Evolutionary conservation across 2,113 vertebrate genomes (phyloP), one percentile per base, ranked within the genome.

Genomic region (Cavia aperea): DNA sequence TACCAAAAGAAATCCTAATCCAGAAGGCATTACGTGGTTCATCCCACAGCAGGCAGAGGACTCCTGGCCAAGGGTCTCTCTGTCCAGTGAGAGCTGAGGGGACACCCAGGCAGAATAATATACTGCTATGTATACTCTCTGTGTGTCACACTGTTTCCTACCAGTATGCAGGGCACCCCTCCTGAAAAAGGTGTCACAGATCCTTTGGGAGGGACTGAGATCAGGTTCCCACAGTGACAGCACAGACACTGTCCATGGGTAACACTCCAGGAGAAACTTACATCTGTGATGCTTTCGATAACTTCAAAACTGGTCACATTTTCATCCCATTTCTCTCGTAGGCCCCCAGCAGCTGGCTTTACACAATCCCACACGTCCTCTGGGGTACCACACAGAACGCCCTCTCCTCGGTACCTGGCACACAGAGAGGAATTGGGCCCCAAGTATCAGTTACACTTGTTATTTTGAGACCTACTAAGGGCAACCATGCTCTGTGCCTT

Each of bases 261-360:
- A 14, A n/a, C 7, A 2, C 4, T 3, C 2, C 7, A 0, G 3
- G 60, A 51, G n/a, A 56, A n/a, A 97, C 98, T 97, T 95, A 99
- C 99, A 79, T 98, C 97, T 2, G 95, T 98, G 90, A 99, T 77
- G 85, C 96, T 95, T 92, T 99, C 98, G 78, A 99, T 36, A 4
- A 99, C 96, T 95, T 98, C 98, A 54, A 99, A 98, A 79, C 96
- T 97, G 68, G 98, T 98, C 73, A 99, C 98, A 1, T 99, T 99
- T 86, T 98, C 97, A 96, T 99, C 99, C 99, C 99, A 99, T 90
- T 98, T 98, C 54, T 98, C 98, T 66, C 99, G 94, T 7, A 97
- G 97, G 26, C 99, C 99, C 1, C 98, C 98, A 24, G 98, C 97
- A 4, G 97, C 98, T 0, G 99, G 99, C 88, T 98, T 98, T 19